Conservation (phyloP, 2,797 vertebrate genomes). For the Ctenopoma kingsleyae region DNA sequence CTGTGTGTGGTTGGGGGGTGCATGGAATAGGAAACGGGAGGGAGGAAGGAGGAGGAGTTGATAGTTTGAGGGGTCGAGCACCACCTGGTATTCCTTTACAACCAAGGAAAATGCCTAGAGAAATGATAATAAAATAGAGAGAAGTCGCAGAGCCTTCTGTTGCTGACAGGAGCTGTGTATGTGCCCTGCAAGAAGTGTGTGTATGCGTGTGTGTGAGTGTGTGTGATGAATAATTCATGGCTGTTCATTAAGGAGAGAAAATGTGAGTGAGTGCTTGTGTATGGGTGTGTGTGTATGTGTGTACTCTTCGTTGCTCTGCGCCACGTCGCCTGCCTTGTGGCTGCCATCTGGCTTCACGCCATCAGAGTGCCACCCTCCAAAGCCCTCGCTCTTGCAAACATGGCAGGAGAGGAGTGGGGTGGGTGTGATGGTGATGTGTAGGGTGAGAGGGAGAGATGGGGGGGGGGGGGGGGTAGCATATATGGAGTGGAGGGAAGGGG, state of each 20-base stretch:
- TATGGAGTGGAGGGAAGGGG: constrained; percentile 23
- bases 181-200: constrained; percentile 72
- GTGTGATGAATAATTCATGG: constrained; percentile 83
- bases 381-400: constrained; percentile 80
- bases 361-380: constrained; percentile 85
- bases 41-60: constrained; percentile 74
- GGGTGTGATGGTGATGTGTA: constrained; percentile 12
- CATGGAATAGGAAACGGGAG: constrained; percentile 67
- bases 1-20: constrained; percentile 44
- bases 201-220: constrained; percentile 53
- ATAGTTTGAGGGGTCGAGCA: constrained; percentile 75
- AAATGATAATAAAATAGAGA: constrained; percentile 85
- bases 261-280: constrained; percentile 70
- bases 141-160: constrained; percentile 83
- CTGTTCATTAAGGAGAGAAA: constrained; percentile 81
- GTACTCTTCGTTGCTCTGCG: constrained; percentile 71
- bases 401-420: constrained; percentile 62
- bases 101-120: constrained; percentile 80
- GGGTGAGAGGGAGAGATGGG: constrained; percentile 3
- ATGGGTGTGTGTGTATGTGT: constrained; percentile 57
- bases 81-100: constrained; percentile 83
- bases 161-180: constrained; percentile 83
- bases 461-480: constrained; percentile 21
- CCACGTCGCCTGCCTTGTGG: constrained; percentile 85
- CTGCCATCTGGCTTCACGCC: constrained; percentile 89